Percentiles rank a stretch among this genome's conserved stretches.
Evolutionary conservation across 2,888 invertebrate species (phyloP).

Genomic region (Apodemia mormo): DNA sequence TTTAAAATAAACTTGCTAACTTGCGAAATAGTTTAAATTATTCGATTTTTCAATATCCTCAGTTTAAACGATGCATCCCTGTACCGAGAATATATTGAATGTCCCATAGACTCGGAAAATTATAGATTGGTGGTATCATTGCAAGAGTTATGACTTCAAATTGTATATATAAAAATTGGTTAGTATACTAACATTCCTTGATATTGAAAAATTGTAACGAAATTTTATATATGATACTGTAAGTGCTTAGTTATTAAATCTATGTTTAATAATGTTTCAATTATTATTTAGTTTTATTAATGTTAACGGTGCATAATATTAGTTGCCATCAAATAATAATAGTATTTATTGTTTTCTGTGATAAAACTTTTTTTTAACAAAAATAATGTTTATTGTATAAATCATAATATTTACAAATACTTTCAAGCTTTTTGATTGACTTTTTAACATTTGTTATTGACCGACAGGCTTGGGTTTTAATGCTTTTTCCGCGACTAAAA

Average conservation of each 20-base stretch:
- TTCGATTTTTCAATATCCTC: too few species aligned
- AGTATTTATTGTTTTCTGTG: conserved; percentile 76
- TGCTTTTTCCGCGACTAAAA: not conserved
- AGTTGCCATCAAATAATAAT: conserved; percentile 74
- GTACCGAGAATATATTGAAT: not conserved
- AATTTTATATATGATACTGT: conserved; percentile 3
- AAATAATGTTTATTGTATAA: conserved; percentile 33
- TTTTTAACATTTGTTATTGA: not conserved
- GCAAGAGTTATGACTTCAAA: not conserved
- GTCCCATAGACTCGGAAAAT: not conserved
- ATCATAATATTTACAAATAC: conserved; percentile 20
- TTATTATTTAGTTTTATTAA: conserved; percentile 22
- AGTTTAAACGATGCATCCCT: too few species aligned
- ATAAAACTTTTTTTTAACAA: conserved; percentile 54
- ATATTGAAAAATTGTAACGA: conserved; percentile 38
- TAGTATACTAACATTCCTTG: conserved; percentile 50
- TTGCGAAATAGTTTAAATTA: too few species aligned
- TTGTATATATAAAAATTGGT: conserved; percentile 36
- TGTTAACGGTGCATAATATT: conserved; percentile 62
- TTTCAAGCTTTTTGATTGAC: not conserved
- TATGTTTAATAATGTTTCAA: conserved; percentile 17
- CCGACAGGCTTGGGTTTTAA: not conserved
- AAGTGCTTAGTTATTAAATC: conserved; percentile 9
- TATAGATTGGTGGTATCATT: not conserved
- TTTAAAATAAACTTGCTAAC: too few species aligned